These are phyloP conservation scores for Cryptoblepharus egeriae DNA, from an alignment of 2,797 vertebrate genomes.

Conservation along the genomic window DNA sequence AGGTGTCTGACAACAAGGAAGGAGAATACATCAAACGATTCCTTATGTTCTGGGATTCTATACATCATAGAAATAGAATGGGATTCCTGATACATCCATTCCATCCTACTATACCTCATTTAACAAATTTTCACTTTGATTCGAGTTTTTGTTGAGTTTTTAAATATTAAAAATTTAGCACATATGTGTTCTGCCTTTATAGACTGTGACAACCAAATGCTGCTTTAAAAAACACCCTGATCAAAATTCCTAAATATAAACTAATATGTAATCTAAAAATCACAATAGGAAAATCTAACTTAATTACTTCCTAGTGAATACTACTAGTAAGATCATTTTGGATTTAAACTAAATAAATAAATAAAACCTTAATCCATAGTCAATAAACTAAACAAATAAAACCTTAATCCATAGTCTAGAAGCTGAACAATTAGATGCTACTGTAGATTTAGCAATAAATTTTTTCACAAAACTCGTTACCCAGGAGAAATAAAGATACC, in stretches of 20 bases:
- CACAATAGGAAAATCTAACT: too few species aligned
- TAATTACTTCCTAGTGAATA: neutral
- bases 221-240: too few species aligned
- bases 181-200: too few species aligned
- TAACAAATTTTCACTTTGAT: neutral
- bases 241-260: too few species aligned
- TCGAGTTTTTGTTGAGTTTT: neutral
- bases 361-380: neutral
- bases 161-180: too few species aligned
- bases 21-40: neutral
- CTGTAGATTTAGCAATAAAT: slow-evolving; percentile 5
- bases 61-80: neutral
- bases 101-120: neutral
- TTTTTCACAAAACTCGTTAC: too few species aligned
- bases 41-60: neutral
- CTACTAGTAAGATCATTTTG: neutral
- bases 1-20: neutral
- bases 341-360: neutral
- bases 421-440: neutral
- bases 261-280: neutral
- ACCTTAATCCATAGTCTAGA: neutral
- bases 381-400: neutral
- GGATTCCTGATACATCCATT: neutral
- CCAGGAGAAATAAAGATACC: neutral
- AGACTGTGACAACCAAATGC: too few species aligned